Evolutionary conservation across 2,888 invertebrate species (phyloP).

Genomic region (Sussaba pulchella): DNA sequence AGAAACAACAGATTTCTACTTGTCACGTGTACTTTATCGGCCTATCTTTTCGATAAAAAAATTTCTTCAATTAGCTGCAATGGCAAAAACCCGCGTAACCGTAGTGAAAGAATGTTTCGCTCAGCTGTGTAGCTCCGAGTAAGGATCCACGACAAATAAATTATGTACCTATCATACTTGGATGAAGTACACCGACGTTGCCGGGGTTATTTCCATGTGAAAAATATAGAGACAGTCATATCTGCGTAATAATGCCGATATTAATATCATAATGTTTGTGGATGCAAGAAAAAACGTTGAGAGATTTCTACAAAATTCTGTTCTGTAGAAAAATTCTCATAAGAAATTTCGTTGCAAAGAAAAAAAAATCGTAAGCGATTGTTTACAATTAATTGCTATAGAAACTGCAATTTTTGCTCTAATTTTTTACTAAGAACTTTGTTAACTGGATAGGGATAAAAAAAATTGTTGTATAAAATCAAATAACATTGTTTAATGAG

Average conservation of each 20-base stretch:
- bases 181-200: background rate
- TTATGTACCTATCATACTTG: slow-evolving; percentile 21
- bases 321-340: too few relatives aligned
- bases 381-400: too few relatives aligned
- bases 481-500: too few relatives aligned
- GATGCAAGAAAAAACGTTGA: background rate
- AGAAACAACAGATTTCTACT: slow-evolving; percentile 54
- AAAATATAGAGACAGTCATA: slow-evolving; percentile 3
- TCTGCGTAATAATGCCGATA: background rate
- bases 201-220: slow-evolving; percentile 9
- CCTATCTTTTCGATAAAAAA: slow-evolving; percentile 49
- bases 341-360: too few relatives aligned
- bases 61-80: slow-evolving; percentile 48
- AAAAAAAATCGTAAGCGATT: too few relatives aligned
- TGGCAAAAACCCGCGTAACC: slow-evolving; percentile 30
- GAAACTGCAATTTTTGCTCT: too few relatives aligned
- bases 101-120: slow-evolving; percentile 6
- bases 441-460: too few relatives aligned
- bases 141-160: slow-evolving; percentile 10
- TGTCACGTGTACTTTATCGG: slow-evolving; percentile 45
- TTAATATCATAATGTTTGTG: background rate
- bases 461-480: too few relatives aligned
- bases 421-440: too few relatives aligned
- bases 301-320: too few relatives aligned
- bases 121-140: background rate